Percentiles rank a stretch among this genome's conserved stretches.
Conservation (phyloP, 2,113 vertebrate species). For the Pristiophorus japonicus region DNA sequence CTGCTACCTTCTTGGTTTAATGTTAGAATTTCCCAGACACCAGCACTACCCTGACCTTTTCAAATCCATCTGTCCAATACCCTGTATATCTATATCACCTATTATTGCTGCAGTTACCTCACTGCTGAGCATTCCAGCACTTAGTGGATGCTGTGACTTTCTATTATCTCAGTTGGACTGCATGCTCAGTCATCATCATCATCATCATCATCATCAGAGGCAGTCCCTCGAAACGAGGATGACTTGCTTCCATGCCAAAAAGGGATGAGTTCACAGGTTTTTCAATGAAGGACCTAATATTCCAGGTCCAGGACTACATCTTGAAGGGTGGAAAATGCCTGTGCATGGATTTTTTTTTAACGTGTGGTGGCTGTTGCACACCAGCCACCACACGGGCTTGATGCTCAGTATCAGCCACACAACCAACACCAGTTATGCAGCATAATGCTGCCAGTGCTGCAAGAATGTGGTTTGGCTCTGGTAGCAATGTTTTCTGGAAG, state of each 20-base stretch:
- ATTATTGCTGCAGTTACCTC: conserved; percentile 1
- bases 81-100: not conserved
- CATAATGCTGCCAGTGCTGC: not conserved
- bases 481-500: no score
- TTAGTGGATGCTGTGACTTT: not conserved
- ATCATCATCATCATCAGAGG: no score
- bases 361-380: no score
- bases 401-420: not conserved
- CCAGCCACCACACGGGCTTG: no score
- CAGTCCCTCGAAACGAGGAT: no score
- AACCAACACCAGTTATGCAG: not conserved
- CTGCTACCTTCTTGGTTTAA: not conserved
- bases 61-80: not conserved
- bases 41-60: not conserved
- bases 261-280: no score
- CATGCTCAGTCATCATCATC: not conserved
- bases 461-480: no score
- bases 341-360: no score
- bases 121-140: not conserved
- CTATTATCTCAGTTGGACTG: not conserved
- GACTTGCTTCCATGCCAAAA: no score
- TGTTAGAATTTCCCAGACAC: not conserved
- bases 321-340: no score
- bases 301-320: no score
- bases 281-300: no score